Evolutionary conservation across 2,113 vertebrate species (phyloP).

Genomic region (Atlantisia rogersi): DNA sequence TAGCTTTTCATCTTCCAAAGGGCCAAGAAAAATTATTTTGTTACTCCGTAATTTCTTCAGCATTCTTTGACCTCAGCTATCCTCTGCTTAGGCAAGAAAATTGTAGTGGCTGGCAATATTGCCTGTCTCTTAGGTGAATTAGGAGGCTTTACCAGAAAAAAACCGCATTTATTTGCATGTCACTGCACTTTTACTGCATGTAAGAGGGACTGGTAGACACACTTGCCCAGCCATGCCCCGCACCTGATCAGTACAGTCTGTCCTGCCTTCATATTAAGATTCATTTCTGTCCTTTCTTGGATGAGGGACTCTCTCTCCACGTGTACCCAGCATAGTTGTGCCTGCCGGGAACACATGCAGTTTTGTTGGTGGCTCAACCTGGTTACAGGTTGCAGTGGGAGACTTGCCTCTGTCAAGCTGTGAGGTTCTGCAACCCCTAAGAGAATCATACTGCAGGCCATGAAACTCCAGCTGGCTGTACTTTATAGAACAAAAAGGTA

Average conservation of each 20-base stretch:
- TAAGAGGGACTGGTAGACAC: fast-evolving
- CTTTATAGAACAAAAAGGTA: neutral
- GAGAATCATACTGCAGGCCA: neutral
- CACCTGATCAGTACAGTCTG: neutral
- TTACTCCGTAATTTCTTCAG: neutral
- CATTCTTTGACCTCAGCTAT: neutral
- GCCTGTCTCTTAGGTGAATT: neutral
- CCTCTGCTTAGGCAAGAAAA: neutral
- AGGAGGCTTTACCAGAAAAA: neutral
- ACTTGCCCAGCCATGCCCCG: neutral
- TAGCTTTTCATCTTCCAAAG: neutral
- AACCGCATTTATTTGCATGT: neutral
- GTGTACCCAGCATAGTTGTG: neutral
- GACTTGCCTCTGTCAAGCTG: neutral
- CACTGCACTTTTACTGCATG: neutral
- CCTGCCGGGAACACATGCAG: neutral
- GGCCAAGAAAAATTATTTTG: neutral
- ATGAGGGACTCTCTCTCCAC: neutral
- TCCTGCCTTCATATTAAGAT: neutral
- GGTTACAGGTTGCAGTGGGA: fast-evolving
- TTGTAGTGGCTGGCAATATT: no score
- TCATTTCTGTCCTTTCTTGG: neutral
- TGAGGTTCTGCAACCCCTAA: neutral
- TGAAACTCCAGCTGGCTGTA: neutral
- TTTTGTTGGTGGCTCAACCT: neutral